These are phyloP conservation scores for Proterorhinus semilunaris DNA, from an alignment of 2,113 vertebrate species.

Conservation along the genomic window DNA sequence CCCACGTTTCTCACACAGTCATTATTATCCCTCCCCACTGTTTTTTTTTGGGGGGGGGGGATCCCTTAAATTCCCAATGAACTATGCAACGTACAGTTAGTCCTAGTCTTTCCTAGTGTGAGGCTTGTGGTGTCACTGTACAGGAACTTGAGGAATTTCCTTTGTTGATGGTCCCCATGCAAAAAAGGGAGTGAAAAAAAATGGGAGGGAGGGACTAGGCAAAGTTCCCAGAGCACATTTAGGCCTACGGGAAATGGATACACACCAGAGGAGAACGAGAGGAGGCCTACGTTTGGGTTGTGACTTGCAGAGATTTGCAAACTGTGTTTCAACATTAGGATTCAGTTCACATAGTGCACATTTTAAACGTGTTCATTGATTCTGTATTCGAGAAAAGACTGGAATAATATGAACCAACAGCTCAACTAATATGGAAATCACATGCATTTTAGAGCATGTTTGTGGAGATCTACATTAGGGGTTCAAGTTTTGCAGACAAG, in stretches of 20 bases:
- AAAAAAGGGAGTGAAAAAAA: neutral
- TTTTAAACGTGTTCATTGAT: too few species aligned
- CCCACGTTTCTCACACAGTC: neutral
- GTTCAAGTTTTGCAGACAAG: too few species aligned
- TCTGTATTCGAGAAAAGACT: too few species aligned
- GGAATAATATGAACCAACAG: too few species aligned
- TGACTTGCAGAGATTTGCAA: neutral
- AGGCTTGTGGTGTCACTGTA: neutral
- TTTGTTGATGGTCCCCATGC: constrained; percentile 1
- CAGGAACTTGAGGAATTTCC: constrained; percentile 9
- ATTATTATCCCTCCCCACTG: neutral
- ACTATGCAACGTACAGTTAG: neutral
- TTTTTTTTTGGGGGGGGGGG: neutral
- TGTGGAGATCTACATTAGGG: too few species aligned
- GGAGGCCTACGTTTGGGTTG: neutral
- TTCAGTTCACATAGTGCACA: too few species aligned
- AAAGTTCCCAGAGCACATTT: neutral
- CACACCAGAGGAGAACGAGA: neutral
- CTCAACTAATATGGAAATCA: too few species aligned
- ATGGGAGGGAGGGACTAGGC: neutral
- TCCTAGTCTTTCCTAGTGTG: neutral
- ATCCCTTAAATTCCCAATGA: neutral
- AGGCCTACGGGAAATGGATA: neutral
- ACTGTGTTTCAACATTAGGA: too few species aligned
- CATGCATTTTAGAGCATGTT: too few species aligned